phyloP scores from a whole-genome alignment of 2,113 vertebrate genomes.

The Bujurquina vittata region DNA sequence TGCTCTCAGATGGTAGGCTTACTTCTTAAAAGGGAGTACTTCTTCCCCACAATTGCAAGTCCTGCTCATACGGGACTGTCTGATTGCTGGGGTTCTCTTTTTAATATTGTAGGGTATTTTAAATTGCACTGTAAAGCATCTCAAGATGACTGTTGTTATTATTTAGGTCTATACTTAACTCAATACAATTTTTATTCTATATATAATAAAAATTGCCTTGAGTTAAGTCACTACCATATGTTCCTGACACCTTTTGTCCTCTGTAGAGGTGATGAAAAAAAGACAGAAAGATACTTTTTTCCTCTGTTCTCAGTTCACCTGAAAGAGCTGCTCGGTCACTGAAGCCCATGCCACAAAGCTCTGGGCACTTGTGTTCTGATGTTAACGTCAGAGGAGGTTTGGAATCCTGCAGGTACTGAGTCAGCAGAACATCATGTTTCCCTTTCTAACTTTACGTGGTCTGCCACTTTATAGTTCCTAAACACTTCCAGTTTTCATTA shows the following conservation, averaged over 20 bases:
- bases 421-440: neutral
- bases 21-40: neutral
- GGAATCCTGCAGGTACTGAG: neutral
- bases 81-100: neutral
- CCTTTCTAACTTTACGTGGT: neutral
- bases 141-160: neutral
- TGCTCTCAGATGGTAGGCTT: neutral
- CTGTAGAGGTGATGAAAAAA: too few species aligned
- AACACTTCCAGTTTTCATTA: too few species aligned
- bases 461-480: neutral
- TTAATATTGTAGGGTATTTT: neutral
- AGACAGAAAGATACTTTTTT: too few species aligned
- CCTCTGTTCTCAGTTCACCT: neutral
- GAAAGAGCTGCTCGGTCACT: neutral
- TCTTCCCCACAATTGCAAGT: neutral
- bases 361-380: neutral
- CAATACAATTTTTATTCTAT: too few species aligned
- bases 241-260: too few species aligned
- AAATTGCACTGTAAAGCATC: neutral
- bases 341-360: neutral
- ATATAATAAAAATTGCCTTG: too few species aligned
- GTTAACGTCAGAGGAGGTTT: neutral
- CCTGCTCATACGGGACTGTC: neutral
- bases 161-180: neutral
- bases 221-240: neutral